Conservation (phyloP, 2,888 invertebrate species). For the Pristionchus entomophagus region DNA sequence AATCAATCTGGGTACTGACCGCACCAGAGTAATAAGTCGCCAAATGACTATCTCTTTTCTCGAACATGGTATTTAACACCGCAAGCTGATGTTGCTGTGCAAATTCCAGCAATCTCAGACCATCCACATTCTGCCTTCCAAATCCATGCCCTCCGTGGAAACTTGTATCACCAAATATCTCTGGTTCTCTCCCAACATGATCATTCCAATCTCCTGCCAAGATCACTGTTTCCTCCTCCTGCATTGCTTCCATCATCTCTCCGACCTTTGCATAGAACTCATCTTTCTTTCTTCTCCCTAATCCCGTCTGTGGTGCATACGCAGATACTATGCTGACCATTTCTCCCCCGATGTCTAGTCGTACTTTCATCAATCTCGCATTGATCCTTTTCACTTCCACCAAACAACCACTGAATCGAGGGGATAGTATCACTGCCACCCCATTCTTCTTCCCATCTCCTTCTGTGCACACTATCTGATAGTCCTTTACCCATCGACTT, state of each 20-base stretch:
- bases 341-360: background rate
- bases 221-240: background rate
- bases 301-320: conserved; percentile 11
- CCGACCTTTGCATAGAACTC: background rate
- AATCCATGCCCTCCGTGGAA: conserved; percentile 5
- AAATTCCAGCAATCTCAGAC: background rate
- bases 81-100: background rate
- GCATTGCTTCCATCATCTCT: background rate
- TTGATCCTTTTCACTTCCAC: background rate
- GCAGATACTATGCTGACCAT: background rate
- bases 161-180: background rate
- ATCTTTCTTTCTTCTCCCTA: background rate
- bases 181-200: background rate
- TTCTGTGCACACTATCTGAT: background rate
- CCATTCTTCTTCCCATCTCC: conserved; percentile 19
- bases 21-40: conserved; percentile 13
- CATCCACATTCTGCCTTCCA: conserved; percentile 1
- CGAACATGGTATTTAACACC: background rate
- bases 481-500: background rate
- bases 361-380: background rate
- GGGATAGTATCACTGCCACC: background rate
- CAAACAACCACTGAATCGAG: background rate
- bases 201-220: conserved; percentile 27
- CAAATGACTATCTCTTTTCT: conserved; percentile 5
- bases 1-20: background rate